Percentiles rank a stretch among this genome's conserved stretches.
Conservation (phyloP, 2,113 vertebrate genomes). For the Podiceps cristatus region DNA sequence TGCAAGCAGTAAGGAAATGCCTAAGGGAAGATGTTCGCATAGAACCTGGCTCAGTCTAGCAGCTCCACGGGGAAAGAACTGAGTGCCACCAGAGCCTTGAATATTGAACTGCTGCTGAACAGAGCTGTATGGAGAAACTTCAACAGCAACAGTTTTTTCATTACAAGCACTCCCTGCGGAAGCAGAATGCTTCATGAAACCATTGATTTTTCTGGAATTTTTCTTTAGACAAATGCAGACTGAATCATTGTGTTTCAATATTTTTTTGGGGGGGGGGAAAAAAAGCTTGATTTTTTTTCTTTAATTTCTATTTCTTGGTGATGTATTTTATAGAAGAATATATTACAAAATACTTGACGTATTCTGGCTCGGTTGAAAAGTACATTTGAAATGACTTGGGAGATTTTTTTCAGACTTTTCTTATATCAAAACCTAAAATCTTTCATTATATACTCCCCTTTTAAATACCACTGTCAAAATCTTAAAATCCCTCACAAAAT, state of each 20-base stretch:
- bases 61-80: not conserved
- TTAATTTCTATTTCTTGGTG: not conserved
- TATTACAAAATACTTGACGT: not conserved
- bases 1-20: not conserved
- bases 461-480: not conserved
- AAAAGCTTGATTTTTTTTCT: not conserved
- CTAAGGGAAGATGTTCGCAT: not conserved
- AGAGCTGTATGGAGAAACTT: not conserved
- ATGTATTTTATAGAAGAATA: not conserved
- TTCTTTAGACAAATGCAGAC: not conserved
- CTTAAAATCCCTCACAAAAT: not conserved
- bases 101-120: not conserved
- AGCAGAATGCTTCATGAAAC: not conserved
- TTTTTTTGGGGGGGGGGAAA: not conserved
- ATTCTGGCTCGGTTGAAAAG: not conserved
- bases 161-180: not conserved
- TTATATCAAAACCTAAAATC: not conserved
- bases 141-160: not conserved
- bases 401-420: not conserved
- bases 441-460: not conserved
- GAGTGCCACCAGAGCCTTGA: not conserved
- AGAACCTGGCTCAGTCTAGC: not conserved
- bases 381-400: not conserved
- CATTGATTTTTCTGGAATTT: not conserved
- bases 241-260: not conserved